Base-by-base conservation (phyloP, 2,797 vertebrate genomes). In the Pelodytes ibericus region DNA sequence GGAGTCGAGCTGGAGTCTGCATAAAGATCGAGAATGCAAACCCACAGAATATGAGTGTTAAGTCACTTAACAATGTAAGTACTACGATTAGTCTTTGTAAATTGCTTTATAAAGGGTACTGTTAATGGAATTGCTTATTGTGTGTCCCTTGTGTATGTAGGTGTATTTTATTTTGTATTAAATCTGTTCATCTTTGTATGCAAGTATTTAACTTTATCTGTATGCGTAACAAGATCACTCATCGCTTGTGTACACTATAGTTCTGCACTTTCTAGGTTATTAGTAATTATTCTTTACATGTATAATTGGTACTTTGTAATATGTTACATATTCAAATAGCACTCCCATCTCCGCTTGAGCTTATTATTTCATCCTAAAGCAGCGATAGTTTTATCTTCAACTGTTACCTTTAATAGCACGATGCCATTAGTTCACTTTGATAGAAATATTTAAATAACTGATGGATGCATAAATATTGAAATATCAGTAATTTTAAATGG, bases 11-110 rank as follows among this genome's bases (percentile, higher is more conserved):
- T 41, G 90, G 94, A 74, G 83, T 91, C 27, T 99, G 97, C 51
- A 89, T 97, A 85, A 87, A 92, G 74, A 84, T 99, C 53, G 78
- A 92, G 53, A 94, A 90, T 72, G 95, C 96, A 82, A 81, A 87
- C 41, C 97, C 97, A 22, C 86, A 91, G 57, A 98, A 95, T 74
- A 96, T 98, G 88, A 97, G 96, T 87, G 93, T 94, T 77, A 85
- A 80, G 68, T 82, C 82, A 25, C 81, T 80, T 62, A 72, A 77
- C 22, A 79, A 87, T 85, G 92, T 93, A 83, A 1, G 69, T 70
- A 57, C 0, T 49, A 49, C 18, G 16, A 18, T 15, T 49, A 49
- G 36, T 7, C 36, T 39, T 13, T 39, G 1, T 39, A 2, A 13
- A 15, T 49, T 49, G 11, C 2, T 49, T 36, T 0, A 13, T 36